phyloP scores from a whole-genome alignment of 1,140 invertebrate species.

The Manduca sexta region DNA sequence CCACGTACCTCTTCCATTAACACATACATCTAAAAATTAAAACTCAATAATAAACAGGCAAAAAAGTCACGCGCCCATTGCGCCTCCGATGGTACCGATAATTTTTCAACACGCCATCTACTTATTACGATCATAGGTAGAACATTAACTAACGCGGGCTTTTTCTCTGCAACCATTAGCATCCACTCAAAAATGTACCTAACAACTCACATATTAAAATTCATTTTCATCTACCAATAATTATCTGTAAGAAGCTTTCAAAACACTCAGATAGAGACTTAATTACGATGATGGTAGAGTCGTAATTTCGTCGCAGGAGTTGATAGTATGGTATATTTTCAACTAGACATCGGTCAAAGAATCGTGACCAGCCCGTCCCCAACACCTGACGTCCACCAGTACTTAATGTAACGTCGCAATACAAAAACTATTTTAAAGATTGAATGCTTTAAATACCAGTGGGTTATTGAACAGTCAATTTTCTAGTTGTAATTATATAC shows the following conservation, averaged over 20 bases:
- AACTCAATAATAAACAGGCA: conserved; percentile 65
- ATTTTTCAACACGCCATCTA: conserved; percentile 73
- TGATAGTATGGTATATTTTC: conserved; percentile 37
- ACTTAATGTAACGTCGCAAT: conserved; percentile 46
- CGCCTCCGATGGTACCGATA: conserved; percentile 70
- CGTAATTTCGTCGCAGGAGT: conserved; percentile 13
- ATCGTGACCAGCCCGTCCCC: conserved; percentile 64
- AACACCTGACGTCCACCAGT: conserved; percentile 55
- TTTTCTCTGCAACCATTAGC: conserved; percentile 21
- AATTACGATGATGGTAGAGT: conserved; percentile 19
- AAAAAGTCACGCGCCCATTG: conserved; percentile 68
- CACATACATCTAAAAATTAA: conserved; percentile 27
- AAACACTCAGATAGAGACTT: conserved; percentile 12
- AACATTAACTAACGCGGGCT: conserved; percentile 63
- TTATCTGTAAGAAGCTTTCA: conserved; percentile 10
- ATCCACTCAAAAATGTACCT: conserved; percentile 20
- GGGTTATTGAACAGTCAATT: background rate
- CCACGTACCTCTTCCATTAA: conserved; percentile 26
- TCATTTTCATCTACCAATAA: conserved; percentile 7
- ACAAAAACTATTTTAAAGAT: background rate
- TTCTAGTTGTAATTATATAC: too few species aligned
- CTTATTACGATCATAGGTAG: conserved; percentile 71
- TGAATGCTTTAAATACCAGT: conserved; percentile 33
- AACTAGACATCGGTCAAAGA: conserved; percentile 65
- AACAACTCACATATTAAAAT: conserved; percentile 8